Conservation (phyloP, 2,888 invertebrate species). For the Pammene aurita region DNA sequence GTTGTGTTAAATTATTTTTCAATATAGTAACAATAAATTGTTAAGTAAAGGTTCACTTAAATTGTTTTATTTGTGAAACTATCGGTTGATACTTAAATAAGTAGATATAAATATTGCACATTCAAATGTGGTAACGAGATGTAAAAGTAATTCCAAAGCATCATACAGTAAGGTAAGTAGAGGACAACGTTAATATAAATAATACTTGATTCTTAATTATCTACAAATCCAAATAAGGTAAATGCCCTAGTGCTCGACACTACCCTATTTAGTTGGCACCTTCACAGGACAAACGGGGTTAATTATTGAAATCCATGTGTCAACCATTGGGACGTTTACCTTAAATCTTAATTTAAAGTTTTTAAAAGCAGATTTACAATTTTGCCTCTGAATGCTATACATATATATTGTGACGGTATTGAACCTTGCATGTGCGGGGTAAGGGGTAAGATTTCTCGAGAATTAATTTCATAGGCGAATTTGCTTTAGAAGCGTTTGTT, state of each 20-base stretch:
- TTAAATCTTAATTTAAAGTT: conserved; percentile 31
- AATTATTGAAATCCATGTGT: background rate
- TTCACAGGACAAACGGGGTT: no score
- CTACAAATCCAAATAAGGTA: conserved; percentile 33
- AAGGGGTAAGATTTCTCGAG: conserved; percentile 65
- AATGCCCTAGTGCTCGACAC: background rate
- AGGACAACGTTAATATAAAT: conserved; percentile 40
- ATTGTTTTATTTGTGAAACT: conserved; percentile 13
- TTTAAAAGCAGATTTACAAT: conserved; percentile 41
- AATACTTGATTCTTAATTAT: conserved; percentile 40
- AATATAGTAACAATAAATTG: conserved; percentile 26
- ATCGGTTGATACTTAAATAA: conserved; percentile 19
- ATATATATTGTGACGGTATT: conserved; percentile 33
- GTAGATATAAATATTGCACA: conserved; percentile 41
- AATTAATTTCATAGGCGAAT: conserved; percentile 48
- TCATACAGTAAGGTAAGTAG: conserved; percentile 34
- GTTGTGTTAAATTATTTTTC: conserved; percentile 14
- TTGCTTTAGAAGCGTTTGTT: conserved; percentile 63
- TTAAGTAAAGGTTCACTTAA: conserved; percentile 10
- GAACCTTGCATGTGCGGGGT: conserved; percentile 41
- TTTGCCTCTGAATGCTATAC: conserved; percentile 41
- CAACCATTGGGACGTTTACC: conserved; percentile 11
- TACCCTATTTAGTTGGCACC: background rate
- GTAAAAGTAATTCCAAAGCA: conserved; percentile 40
- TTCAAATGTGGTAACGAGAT: conserved; percentile 37